Evolutionary conservation across 1,140 invertebrate genomes (phyloP).

Genomic region (Himalopsyche phryganea): DNA sequence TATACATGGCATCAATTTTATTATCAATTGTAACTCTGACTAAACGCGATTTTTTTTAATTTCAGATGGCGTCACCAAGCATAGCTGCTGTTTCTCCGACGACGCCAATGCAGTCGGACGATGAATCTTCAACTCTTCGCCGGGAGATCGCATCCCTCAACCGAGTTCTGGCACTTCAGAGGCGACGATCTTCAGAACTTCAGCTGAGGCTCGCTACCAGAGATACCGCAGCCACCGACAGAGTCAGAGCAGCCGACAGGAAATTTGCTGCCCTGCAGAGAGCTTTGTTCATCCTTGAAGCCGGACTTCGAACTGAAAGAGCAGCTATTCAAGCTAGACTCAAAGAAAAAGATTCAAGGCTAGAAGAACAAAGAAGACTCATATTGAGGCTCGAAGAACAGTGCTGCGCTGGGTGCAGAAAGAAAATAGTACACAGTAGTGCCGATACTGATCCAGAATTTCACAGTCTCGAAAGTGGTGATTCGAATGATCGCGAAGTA

Average conservation of each 20-base stretch:
- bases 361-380: constrained; percentile 65
- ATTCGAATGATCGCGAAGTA: constrained; percentile 47
- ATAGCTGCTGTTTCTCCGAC: constrained; percentile 32
- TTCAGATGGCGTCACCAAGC: constrained; percentile 48
- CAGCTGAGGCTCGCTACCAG: constrained; percentile 59
- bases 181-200: constrained; percentile 55
- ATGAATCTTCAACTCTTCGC: constrained; percentile 50
- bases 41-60: no score
- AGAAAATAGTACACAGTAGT: constrained; percentile 52
- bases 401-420: constrained; percentile 58
- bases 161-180: constrained; percentile 53
- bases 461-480: constrained; percentile 56
- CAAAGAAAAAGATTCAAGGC: constrained; percentile 67
- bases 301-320: constrained; percentile 69
- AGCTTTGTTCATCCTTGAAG: constrained; percentile 62
- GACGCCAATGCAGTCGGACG: no score
- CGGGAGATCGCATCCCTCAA: constrained; percentile 60
- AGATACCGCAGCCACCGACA: constrained; percentile 58
- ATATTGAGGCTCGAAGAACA: constrained; percentile 58
- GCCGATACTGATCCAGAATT: constrained; percentile 54
- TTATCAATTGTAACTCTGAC: no score
- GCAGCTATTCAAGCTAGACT: constrained; percentile 66
- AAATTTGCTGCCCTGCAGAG: constrained; percentile 65
- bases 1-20: no score
- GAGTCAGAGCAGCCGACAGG: constrained; percentile 61